Evolutionary conservation across 64 coral and sea anemone species (phyloP), one percentile per base, ranked within the genome.

Genomic region (Montipora capricornis): DNA sequence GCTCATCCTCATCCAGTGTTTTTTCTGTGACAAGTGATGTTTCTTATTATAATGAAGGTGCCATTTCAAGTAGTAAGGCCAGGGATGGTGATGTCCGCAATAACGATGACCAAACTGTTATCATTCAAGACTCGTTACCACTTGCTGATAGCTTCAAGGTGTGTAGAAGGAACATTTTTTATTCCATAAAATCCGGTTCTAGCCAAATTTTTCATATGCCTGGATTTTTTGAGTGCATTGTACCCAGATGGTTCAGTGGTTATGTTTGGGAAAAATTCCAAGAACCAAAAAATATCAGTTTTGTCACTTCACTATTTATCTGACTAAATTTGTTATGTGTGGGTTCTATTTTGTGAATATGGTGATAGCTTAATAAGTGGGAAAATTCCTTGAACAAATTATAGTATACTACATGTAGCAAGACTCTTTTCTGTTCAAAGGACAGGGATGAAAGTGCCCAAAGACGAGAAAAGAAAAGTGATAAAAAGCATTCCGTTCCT

Each of bases 31-130:
- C 74, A 76, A 84, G 81, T 70, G 64, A 71, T 71, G 22, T 86
- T 73, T 86, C 82, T 70, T 86, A 11, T 82, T 82, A 49, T 49
- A 51, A 71, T 86, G 44, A 86, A 86, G 82, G 82, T 86, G 44
- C 3, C 17, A 64, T 48, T 49, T 19, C 61, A 86, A 13, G 17
- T 22, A 50, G 20, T 67, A 67, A 12, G 66, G 60, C 13, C 17
- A 46, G 19, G 3, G 53, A 83, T 44, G 44, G 13, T 47, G 62
- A 48, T 47, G 62, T 48, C 7, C 44, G 37, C 29, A 70, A 11
- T 47, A 10, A 66, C 22, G 62, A 85, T 3, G 64, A 85, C 20
- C 44, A 8, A 44, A 26, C 64, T 47, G 82, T 49, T 46, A 49
- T 85, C 6, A 47, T 85, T 85, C 82, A 85, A 70, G 82, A 85